Percentiles rank a stretch among this genome's conserved stretches.
phyloP scores from a whole-genome alignment of 1,140 invertebrate genomes.

The Hormaphis cornu region DNA sequence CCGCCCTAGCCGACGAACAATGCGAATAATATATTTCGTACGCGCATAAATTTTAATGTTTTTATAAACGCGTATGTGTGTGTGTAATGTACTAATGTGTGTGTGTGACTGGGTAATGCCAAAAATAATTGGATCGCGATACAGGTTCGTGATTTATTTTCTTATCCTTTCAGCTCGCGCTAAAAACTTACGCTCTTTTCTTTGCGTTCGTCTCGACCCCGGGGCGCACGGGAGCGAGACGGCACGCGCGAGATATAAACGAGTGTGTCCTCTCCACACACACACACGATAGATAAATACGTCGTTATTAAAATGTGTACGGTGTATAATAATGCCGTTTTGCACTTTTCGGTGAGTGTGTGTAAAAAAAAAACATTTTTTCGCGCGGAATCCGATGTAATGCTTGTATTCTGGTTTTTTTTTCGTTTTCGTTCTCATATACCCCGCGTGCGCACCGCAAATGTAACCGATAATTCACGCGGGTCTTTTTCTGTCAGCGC shows the following conservation, averaged over 20 bases:
- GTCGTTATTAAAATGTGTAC: too few species aligned
- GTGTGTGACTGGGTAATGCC: too few species aligned
- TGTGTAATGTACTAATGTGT: too few species aligned
- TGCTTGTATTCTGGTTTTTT: constrained; percentile 8
- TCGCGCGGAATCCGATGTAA: constrained; percentile 12
- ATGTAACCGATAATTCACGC: constrained; percentile 17
- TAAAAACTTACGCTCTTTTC: not conserved
- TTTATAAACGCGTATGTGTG: too few species aligned
- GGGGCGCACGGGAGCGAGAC: not conserved
- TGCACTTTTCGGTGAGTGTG: not conserved
- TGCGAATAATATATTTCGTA: not conserved
- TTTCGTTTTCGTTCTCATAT: not conserved
- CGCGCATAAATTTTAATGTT: too few species aligned
- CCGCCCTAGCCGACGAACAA: not conserved
- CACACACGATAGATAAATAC: not conserved
- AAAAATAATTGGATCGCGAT: constrained; percentile 6
- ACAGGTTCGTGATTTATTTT: not conserved
- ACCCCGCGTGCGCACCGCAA: not conserved
- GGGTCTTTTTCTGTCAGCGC: not conserved
- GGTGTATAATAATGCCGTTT: not conserved
- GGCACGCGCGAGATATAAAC: too few species aligned
- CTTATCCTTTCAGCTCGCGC: not conserved
- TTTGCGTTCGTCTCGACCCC: not conserved
- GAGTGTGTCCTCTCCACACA: too few species aligned
- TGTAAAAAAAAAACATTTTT: not conserved